A percentile compares a stretch with the other conserved stretches of the same genome.
Conservation (phyloP, 2,797 vertebrate species). For the Amblyraja radiata region DNA sequence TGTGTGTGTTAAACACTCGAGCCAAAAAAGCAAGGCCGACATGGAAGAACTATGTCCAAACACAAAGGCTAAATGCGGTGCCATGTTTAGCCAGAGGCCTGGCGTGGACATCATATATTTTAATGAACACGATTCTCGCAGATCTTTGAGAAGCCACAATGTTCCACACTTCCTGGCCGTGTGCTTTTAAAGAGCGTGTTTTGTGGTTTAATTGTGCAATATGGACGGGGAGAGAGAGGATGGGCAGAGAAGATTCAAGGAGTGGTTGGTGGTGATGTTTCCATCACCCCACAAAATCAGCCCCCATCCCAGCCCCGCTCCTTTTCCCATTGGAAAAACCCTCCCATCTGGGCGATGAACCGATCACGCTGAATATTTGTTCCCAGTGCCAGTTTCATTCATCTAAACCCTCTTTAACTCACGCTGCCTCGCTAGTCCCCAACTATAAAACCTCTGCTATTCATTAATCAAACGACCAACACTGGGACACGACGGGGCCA, state of each 20-base stretch:
- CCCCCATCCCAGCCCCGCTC: neutral
- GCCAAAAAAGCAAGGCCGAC: constrained; percentile 1
- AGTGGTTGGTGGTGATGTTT: neutral
- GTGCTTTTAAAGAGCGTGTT: neutral
- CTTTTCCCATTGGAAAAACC: neutral
- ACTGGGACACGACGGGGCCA: neutral
- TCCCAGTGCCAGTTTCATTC: neutral
- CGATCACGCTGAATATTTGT: neutral
- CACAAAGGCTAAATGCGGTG: constrained; percentile 28
- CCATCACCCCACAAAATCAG: neutral
- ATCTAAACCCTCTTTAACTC: constrained; percentile 4
- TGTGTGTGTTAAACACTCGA: neutral
- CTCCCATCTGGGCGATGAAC: neutral
- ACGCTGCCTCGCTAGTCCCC: neutral
- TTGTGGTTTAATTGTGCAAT: neutral
- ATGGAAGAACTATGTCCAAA: neutral
- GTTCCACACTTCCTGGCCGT: neutral
- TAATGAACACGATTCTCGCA: neutral
- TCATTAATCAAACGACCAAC: neutral
- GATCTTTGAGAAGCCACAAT: neutral
- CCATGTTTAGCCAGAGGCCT: constrained; percentile 16
- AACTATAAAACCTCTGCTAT: neutral
- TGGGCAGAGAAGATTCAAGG: neutral
- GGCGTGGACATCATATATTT: constrained; percentile 20
- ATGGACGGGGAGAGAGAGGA: too few species aligned